Evolutionary conservation across 2,888 invertebrate species (phyloP).

Genomic region (Dicranocentrus wangi): DNA sequence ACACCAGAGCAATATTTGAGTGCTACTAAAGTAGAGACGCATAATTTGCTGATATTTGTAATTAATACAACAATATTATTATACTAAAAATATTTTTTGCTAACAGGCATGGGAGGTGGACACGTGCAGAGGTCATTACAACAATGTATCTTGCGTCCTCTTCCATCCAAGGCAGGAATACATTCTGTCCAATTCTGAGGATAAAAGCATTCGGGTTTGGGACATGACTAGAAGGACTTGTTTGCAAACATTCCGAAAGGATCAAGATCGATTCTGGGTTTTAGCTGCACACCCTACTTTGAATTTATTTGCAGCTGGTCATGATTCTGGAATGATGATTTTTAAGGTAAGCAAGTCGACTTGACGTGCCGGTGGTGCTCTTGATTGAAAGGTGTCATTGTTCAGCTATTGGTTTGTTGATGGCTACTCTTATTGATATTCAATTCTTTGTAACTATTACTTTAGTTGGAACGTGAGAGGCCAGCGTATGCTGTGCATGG

Average conservation of each 20-base stretch:
- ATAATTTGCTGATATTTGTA: no score
- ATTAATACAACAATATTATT: no score
- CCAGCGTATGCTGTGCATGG: constrained; percentile 96
- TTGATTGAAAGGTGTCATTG: no score
- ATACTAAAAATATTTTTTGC: constrained; percentile 2
- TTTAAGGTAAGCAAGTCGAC: constrained; percentile 82
- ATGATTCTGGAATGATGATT: constrained; percentile 97
- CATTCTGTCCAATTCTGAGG: constrained; percentile 97
- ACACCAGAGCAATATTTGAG: not conserved
- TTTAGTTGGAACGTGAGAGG: constrained; percentile 91
- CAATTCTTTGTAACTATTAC: constrained; percentile 69
- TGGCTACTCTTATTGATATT: not conserved
- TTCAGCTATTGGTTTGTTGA: not conserved
- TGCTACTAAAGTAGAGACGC: not conserved
- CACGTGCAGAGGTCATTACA: constrained; percentile 99
- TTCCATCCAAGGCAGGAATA: constrained; percentile 98
- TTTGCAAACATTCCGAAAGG: constrained; percentile 92
- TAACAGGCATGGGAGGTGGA: constrained; percentile 96
- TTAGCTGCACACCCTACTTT: constrained; percentile 93
- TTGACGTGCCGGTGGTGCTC: no score
- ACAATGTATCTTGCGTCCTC: constrained; percentile 97
- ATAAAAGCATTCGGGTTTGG: constrained; percentile 98
- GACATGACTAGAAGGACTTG: constrained; percentile 97
- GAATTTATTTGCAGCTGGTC: constrained; percentile 99
- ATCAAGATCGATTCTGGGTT: constrained; percentile 98